Conservation (phyloP, 2,797 vertebrate species). For the Lemur catta region DNA sequence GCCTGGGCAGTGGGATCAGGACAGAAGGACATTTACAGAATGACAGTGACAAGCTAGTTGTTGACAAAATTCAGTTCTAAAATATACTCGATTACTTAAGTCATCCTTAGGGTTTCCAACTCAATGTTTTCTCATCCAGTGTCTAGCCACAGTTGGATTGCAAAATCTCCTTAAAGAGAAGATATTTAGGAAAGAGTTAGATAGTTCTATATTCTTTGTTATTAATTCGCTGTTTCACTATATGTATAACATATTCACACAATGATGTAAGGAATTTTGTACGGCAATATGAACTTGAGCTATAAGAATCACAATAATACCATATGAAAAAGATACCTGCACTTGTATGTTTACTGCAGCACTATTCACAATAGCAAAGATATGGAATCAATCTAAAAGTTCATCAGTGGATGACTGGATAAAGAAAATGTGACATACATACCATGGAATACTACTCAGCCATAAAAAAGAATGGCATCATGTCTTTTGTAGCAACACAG, state of each 20-base stretch:
- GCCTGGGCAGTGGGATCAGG: not conserved
- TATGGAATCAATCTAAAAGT: not conserved
- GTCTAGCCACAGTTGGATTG: slow-evolving; percentile 47
- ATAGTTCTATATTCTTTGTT: not conserved
- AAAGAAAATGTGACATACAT: not conserved
- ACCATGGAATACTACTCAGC: not conserved
- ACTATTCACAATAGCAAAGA: too few relatives aligned
- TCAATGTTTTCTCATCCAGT: slow-evolving; percentile 65
- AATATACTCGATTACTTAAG: slow-evolving; percentile 42
- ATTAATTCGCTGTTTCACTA: not conserved
- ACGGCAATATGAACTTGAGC: not conserved
- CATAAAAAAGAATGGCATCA: not conserved
- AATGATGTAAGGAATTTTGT: not conserved
- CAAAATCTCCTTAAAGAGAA: slow-evolving; percentile 61
- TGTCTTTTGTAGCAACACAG: not conserved
- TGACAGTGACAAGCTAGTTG: slow-evolving; percentile 6
- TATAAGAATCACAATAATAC: not conserved
- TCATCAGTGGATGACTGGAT: not conserved
- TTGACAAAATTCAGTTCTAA: slow-evolving; percentile 54
- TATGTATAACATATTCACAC: not conserved
- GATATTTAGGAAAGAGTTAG: slow-evolving; percentile 41
- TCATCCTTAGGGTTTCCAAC: slow-evolving; percentile 48
- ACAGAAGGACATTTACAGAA: slow-evolving; percentile 30
- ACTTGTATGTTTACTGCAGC: not conserved
- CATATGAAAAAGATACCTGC: not conserved